A percentile compares a stretch with the other conserved stretches of the same genome.
phyloP scores from a whole-genome alignment of 1,140 invertebrate genomes.

The Hestina assimilis region DNA sequence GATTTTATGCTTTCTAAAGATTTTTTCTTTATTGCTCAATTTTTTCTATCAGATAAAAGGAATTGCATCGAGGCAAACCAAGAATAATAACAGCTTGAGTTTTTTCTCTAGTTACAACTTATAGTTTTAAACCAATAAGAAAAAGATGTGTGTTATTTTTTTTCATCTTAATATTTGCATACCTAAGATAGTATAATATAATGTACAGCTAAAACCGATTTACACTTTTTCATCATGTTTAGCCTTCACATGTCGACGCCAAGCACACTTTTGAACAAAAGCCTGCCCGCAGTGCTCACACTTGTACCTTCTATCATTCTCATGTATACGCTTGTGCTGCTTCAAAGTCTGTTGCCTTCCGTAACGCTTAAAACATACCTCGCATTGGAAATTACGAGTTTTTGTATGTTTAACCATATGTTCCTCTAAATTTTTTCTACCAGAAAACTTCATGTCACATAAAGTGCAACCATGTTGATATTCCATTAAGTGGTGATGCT shows the following conservation, averaged over 20 bases:
- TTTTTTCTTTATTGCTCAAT: no score
- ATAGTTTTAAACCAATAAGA: no score
- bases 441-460: slow-evolving; percentile 64
- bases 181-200: background rate
- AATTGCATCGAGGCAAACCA: no score
- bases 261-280: slow-evolving; percentile 51
- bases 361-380: slow-evolving; percentile 80
- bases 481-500: slow-evolving; percentile 46
- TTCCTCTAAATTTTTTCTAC: slow-evolving; percentile 30
- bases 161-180: no score
- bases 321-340: slow-evolving; percentile 78
- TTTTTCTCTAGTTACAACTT: no score
- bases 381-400: slow-evolving; percentile 76
- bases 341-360: slow-evolving; percentile 73
- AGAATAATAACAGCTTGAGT: no score
- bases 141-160: no score
- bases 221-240: slow-evolving; percentile 36
- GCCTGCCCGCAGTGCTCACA: slow-evolving; percentile 54
- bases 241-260: slow-evolving; percentile 38
- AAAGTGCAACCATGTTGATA: slow-evolving; percentile 40
- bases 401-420: slow-evolving; percentile 79
- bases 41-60: no score
- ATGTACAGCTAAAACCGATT: background rate
- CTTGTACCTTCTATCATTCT: slow-evolving; percentile 44
- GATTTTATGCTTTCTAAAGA: no score